A percentile compares a stretch with the other conserved stretches of the same genome.
phyloP scores from a whole-genome alignment of 2,797 vertebrate species.

The Pagetopsis macropterus region DNA sequence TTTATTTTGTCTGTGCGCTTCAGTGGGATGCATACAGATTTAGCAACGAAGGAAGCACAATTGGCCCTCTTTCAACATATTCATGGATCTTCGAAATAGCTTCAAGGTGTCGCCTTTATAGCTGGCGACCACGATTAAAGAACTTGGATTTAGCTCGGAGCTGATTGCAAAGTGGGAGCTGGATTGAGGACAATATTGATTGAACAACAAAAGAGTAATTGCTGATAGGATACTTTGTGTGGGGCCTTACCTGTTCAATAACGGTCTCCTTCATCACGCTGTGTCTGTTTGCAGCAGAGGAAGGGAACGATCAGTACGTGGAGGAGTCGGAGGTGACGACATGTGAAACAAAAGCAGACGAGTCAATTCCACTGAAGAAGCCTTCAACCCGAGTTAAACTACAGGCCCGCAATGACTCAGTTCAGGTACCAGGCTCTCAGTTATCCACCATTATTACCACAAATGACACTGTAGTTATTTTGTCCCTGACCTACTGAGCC shows the following conservation, averaged over 20 bases:
- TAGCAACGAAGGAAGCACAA: slow-evolving; percentile 37
- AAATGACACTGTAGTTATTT: neutral
- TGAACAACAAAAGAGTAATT: slow-evolving; percentile 19
- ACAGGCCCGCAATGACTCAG: slow-evolving; percentile 84
- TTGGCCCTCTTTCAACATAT: slow-evolving; percentile 20
- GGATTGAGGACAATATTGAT: slow-evolving; percentile 51
- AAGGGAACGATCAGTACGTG: slow-evolving; percentile 85
- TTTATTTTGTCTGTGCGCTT: slow-evolving; percentile 30
- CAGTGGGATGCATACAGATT: slow-evolving; percentile 18
- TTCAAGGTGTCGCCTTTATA: slow-evolving; percentile 39
- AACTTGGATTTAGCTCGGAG: slow-evolving; percentile 19
- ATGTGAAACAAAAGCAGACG: slow-evolving; percentile 87
- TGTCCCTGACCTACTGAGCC: neutral
- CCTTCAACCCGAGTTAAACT: slow-evolving; percentile 85
- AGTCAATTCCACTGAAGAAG: slow-evolving; percentile 89
- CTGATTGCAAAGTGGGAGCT: slow-evolving; percentile 36
- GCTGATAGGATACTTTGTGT: neutral
- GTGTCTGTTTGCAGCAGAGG: slow-evolving; percentile 77
- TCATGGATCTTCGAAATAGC: slow-evolving; percentile 35
- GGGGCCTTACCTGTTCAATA: slow-evolving; percentile 1
- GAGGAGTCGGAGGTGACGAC: slow-evolving; percentile 91
- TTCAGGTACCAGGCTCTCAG: slow-evolving; percentile 82
- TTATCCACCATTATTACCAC: neutral
- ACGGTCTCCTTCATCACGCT: slow-evolving; percentile 24
- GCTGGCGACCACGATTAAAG: slow-evolving; percentile 34